These are phyloP conservation scores for Nettapus auritus DNA, from an alignment of 2,113 vertebrate species.

Conservation along the genomic window DNA sequence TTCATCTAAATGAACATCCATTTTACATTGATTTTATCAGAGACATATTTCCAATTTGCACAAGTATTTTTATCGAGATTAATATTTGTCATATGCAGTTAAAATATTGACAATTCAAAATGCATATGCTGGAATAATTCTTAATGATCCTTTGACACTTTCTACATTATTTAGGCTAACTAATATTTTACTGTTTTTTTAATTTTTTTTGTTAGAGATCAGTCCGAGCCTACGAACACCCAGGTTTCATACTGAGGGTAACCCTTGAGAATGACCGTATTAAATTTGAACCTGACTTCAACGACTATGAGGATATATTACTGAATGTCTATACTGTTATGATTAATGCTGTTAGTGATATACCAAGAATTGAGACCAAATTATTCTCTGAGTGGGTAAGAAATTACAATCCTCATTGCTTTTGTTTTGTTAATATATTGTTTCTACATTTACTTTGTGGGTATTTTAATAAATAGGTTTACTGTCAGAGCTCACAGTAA, in stretches of 20 bases:
- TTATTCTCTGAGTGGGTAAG: conserved; percentile 87
- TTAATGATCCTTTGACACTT: background rate
- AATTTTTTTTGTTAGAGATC: conserved; percentile 74
- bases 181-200: background rate
- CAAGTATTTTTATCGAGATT: background rate
- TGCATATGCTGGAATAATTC: background rate
- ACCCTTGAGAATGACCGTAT: conserved; percentile 79
- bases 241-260: conserved; percentile 84
- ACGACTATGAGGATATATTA: conserved; percentile 76
- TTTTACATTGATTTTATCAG: background rate
- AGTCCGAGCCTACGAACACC: conserved; percentile 76
- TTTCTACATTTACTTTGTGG: background rate
- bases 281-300: conserved; percentile 85
- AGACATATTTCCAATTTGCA: background rate
- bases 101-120: background rate
- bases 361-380: conserved; percentile 87
- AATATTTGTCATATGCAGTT: background rate
- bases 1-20: background rate
- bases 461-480: background rate
- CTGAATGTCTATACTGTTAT: conserved; percentile 83
- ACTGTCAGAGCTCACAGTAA: background rate
- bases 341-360: conserved; percentile 79
- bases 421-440: background rate
- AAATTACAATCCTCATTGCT: background rate
- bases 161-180: background rate